Percentiles rank a stretch among this genome's conserved stretches.
Evolutionary conservation across 2,888 invertebrate species (phyloP).

Genomic region (Polyommatus icarus): DNA sequence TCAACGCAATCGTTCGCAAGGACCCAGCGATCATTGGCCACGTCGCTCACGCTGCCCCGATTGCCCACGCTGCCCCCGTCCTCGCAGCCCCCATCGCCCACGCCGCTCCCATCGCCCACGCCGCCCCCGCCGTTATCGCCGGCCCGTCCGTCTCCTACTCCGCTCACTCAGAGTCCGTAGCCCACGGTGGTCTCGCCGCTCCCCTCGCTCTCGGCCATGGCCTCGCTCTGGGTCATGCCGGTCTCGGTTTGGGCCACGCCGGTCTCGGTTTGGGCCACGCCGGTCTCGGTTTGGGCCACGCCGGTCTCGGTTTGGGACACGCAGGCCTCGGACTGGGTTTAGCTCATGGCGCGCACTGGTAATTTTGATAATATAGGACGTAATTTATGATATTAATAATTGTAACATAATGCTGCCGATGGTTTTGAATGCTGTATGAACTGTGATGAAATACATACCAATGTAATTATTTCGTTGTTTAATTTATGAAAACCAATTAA

Average conservation of each 20-base stretch:
- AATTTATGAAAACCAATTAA: slow-evolving; percentile 3
- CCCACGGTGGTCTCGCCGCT: slow-evolving; percentile 48
- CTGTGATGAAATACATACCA: slow-evolving; percentile 45
- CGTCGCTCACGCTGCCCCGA: slow-evolving; percentile 49
- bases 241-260: slow-evolving; percentile 47
- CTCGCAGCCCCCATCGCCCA: slow-evolving; percentile 44
- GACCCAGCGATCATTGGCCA: slow-evolving; percentile 61
- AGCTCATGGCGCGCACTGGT: slow-evolving; percentile 36
- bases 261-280: slow-evolving; percentile 47
- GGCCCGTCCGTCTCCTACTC: slow-evolving; percentile 43
- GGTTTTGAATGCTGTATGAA: slow-evolving; percentile 46
- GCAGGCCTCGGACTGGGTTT: slow-evolving; percentile 40
- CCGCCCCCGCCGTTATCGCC: slow-evolving; percentile 41
- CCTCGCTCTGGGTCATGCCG: slow-evolving; percentile 47
- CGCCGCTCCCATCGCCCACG: slow-evolving; percentile 50
- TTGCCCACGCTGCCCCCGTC: slow-evolving; percentile 43
- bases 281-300: slow-evolving; percentile 46
- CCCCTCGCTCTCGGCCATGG: slow-evolving; percentile 44
- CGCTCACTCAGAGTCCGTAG: slow-evolving; percentile 48
- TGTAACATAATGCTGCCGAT: slow-evolving; percentile 44
- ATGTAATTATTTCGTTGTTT: slow-evolving; percentile 30
- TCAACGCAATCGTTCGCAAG: slow-evolving; percentile 79
- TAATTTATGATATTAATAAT: slow-evolving; percentile 44
- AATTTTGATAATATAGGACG: slow-evolving; percentile 39
- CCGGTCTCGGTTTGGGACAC: slow-evolving; percentile 49